Evolutionary conservation across 2,888 invertebrate genomes (phyloP), one percentile per base, ranked within the genome.

Genomic region (Ectobius pallidus): DNA sequence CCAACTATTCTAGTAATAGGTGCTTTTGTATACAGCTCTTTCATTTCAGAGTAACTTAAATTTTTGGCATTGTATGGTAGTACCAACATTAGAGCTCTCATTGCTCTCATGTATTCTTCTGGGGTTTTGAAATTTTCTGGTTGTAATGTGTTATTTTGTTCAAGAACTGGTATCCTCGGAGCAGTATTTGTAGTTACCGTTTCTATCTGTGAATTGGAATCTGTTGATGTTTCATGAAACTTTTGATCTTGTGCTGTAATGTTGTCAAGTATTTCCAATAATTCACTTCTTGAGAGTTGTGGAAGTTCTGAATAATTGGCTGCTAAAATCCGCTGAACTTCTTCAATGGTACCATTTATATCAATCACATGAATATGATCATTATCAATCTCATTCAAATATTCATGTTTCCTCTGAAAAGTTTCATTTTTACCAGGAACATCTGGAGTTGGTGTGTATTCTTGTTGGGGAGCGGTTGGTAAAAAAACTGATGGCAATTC

Each of bases 1-100:
- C 44, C 62, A 22, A 76, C 62, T 3, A 75, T 52, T 52, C 70
- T 61, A 14, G 75, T 85, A 74, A 91, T 83, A 1, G 92, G 91
- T 58, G 88, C 86, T 80, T 87, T 88, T 2, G 90, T 91, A 78
- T 88, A 91, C 0, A 91, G 80, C 77, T 91, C 90, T 78, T 89
- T 87, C 68, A 91, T 82, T 72, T 81, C 82, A 2, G 78, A 78
- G 3, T 85, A 84, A 1, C 86, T 84, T 0, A 86, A 84, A 76
- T 88, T 87, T 44, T 87, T 82, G 6, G 87, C 85, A 61, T 89
- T 87, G 78, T 89, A 88, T 0, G 92, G 91, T 77, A 91, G 81
- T 0, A 91, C 91, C 0, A 91, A 87, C 87, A 88, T 89, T 20
- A 91, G 80, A 3, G 71, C 71, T 77, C 85, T 83, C 69, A 83